These are phyloP conservation scores for Zygaena filipendulae DNA, from an alignment of 2,888 invertebrate genomes.

Conservation along the genomic window DNA sequence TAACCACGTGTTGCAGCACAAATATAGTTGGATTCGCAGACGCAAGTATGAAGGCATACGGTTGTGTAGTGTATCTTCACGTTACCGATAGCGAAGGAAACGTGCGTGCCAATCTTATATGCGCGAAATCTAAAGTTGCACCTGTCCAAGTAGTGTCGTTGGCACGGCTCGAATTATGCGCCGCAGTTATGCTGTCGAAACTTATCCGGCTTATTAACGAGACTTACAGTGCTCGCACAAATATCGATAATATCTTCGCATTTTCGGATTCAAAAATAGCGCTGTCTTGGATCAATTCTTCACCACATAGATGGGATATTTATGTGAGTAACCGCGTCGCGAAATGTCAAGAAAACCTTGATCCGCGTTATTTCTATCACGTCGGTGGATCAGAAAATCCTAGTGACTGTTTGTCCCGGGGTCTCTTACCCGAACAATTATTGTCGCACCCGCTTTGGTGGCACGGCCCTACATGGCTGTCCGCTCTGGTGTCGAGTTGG, in stretches of 20 bases:
- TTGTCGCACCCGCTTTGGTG: slow-evolving; percentile 8
- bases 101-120: slow-evolving; percentile 3
- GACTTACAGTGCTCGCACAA: slow-evolving; percentile 1
- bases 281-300: slow-evolving; percentile 8
- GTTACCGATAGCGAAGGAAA: slow-evolving; percentile 3
- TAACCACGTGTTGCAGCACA: background rate
- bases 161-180: slow-evolving; percentile 3
- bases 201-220: slow-evolving; percentile 5
- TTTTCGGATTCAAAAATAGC: slow-evolving; percentile 12
- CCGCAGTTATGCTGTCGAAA: slow-evolving; percentile 5
- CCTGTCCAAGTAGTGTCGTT: slow-evolving; percentile 1
- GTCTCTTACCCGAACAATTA: slow-evolving; percentile 10
- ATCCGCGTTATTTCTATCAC: slow-evolving; percentile 10
- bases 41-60: slow-evolving; percentile 6
- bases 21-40: slow-evolving; percentile 3
- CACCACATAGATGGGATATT: slow-evolving; percentile 11
- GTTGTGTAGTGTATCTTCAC: slow-evolving; percentile 4
- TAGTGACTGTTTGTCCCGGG: slow-evolving; percentile 14
- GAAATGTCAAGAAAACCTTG: slow-evolving; percentile 5
- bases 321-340: slow-evolving; percentile 11
- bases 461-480: slow-evolving; percentile 10
- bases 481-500: slow-evolving; percentile 1
- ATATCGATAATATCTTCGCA: slow-evolving; percentile 5
- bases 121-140: slow-evolving; percentile 4
- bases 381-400: slow-evolving; percentile 11